Base-by-base conservation (phyloP, 2,888 invertebrate species). In the Netelia fuscicornis region DNA sequence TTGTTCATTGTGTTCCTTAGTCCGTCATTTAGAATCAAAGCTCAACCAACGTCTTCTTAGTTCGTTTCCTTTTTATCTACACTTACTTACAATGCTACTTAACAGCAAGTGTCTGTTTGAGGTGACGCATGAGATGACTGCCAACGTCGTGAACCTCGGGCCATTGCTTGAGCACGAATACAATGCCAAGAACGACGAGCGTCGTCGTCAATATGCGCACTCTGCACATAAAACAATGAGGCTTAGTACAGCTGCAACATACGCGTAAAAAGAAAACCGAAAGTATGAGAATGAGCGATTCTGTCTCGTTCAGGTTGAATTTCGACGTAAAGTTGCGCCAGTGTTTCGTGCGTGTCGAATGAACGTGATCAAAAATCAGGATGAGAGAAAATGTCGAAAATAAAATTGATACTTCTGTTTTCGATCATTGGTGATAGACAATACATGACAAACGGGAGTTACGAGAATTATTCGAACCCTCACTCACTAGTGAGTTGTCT, bases 151-250 rank as follows among this genome's bases (percentile, higher is more conserved):
- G 95, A 89, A 98, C 96, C 94, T 98, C 98, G 77, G 98, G 98
- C 98, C 98, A 98, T 92, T 98, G 98, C 92, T 97, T 97, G 93
- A 98, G 95, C 89, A 98, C 96, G 95, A 98, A 96, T 90, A 98
- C 96, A 90, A 97, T 96, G 81, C 97, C 95, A 94, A 97, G 96
- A 86, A 98, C 97, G 88, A 97, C 96, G 89, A 97, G 94, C 91
- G 97, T 96, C 77, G 98, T 98, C 86, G 98, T 97, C 92, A 98
- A 94, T 89, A 98, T 97, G 91, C 98, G 96, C 90, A 98, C 97
- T 95, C 98, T 98, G 95, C 74, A 95, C 95, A 91, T 91, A 92
- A 92, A 93, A 92, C 91, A 94, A 93, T 92, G 93, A 92, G 93
- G 93, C 93, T 93, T 93, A 93, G 92, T 93, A 93, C 93, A 93